Conservation (phyloP, 2,113 vertebrate species). For the Turnix velox region DNA sequence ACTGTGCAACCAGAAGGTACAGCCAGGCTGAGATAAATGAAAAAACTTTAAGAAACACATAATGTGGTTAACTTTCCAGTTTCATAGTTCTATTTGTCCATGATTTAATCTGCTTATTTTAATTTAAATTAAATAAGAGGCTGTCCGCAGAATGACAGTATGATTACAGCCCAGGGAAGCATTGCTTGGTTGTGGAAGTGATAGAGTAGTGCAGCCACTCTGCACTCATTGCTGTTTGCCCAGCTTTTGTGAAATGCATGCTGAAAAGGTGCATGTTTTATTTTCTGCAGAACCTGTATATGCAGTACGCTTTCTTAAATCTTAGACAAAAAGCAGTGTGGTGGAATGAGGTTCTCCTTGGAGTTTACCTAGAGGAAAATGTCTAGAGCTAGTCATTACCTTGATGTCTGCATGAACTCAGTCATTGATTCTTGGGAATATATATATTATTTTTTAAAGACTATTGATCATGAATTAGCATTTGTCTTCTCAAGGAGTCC, state of each 20-base stretch:
- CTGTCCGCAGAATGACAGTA: background rate
- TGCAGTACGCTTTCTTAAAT: background rate
- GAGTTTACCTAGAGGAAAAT: background rate
- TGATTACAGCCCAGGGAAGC: background rate
- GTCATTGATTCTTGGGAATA: background rate
- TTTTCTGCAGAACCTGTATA: background rate
- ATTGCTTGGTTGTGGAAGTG: background rate
- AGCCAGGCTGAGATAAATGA: background rate
- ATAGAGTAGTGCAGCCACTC: background rate
- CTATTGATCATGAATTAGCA: background rate
- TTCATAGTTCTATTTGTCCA: background rate
- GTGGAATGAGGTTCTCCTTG: background rate
- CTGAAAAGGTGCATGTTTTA: fast-evolving
- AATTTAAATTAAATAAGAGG: background rate
- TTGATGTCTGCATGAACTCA: background rate
- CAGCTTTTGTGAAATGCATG: background rate
- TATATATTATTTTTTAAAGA: background rate
- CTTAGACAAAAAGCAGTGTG: background rate
- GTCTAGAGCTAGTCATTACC: background rate
- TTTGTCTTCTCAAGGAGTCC: background rate
- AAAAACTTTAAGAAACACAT: background rate
- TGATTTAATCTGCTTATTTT: background rate
- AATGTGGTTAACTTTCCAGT: background rate
- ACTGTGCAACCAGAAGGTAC: background rate
- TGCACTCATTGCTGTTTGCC: background rate